phyloP scores from a whole-genome alignment of 2,888 invertebrate genomes.

The Orthosia cruda region DNA sequence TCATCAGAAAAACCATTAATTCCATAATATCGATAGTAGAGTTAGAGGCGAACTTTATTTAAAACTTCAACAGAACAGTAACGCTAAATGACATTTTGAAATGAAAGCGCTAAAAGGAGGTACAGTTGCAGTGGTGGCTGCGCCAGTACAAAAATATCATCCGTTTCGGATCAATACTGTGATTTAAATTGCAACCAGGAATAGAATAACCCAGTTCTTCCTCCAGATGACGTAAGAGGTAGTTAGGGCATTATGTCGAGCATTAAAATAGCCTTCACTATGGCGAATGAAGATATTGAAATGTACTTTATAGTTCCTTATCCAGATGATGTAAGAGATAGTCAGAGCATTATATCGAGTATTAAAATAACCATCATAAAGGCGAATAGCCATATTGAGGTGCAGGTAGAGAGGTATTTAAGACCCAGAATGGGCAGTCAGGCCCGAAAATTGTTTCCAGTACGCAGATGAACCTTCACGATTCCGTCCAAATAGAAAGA shows the following conservation, averaged over 20 bases:
- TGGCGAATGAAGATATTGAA: not conserved
- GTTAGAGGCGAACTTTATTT: conserved; percentile 8
- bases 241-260: conserved; percentile 15
- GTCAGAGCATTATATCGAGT: conserved; percentile 4
- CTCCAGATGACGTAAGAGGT: conserved; percentile 38
- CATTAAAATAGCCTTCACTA: conserved; percentile 35
- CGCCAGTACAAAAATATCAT: conserved; percentile 43
- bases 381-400: not conserved
- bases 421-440: not conserved
- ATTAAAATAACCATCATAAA: conserved; percentile 16
- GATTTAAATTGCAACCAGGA: conserved; percentile 42
- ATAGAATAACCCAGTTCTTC: conserved; percentile 55
- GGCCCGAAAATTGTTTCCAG: not conserved
- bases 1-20: not conserved
- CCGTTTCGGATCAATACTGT: conserved; percentile 51
- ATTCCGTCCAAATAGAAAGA: not conserved
- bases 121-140: conserved; percentile 14
- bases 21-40: not conserved
- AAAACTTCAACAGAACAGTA: conserved; percentile 15
- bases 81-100: conserved; percentile 42
- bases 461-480: not conserved
- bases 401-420: not conserved
- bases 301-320: conserved; percentile 23
- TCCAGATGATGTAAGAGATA: conserved; percentile 20
- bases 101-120: conserved; percentile 32